Evolutionary conservation across 1,140 invertebrate species (phyloP), one percentile per base, ranked within the genome.

Genomic region (Atta texana): DNA sequence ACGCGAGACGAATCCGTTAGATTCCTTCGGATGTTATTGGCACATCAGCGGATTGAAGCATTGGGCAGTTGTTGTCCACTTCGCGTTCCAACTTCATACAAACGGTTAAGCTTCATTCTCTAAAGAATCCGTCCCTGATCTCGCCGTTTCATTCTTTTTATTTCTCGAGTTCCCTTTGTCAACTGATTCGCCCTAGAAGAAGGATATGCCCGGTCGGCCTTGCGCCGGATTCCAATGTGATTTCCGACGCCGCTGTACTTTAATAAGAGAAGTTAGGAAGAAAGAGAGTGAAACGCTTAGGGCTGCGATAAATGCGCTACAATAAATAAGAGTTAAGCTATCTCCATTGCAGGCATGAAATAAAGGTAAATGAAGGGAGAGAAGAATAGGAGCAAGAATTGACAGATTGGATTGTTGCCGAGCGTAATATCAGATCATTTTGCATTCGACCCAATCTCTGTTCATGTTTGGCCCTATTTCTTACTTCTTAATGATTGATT

Each of bases 291-390:
- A 34, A 0, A 55, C 16, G 44, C 16, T 63, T 51, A 28, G 68
- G 18, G 49, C 24, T 49, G 31, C 76, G 85, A 87, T 87, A 72
- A 82, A 87, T 82, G 77, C 68, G 57, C n/a, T 44, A 24, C 85
- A 68, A 82, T 87, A 87, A 84, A 84, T 87, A 84, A 87, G 68
- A 87, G 69, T 87, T 74, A 63, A 84, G 59, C 64, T 53, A 24
- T 53, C 21, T 2, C 24, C 39, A 16, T 74, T 55, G 24, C 80
- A 3, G 14, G 4, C 55, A 28, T 49, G 39, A 74, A 84, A 55
- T 39, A 84, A 84, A 28, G 24, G 53, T 61, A 74, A 59, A 84
- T 28, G 39, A 74, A 82, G 34, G 34, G 18, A 61, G 2, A 49
- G 5, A 31, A 5, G 24, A 24, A 63, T 16, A 24, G 49, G 7